Base-by-base conservation (phyloP, 2,113 vertebrate species). In the Alligator sinensis region DNA sequence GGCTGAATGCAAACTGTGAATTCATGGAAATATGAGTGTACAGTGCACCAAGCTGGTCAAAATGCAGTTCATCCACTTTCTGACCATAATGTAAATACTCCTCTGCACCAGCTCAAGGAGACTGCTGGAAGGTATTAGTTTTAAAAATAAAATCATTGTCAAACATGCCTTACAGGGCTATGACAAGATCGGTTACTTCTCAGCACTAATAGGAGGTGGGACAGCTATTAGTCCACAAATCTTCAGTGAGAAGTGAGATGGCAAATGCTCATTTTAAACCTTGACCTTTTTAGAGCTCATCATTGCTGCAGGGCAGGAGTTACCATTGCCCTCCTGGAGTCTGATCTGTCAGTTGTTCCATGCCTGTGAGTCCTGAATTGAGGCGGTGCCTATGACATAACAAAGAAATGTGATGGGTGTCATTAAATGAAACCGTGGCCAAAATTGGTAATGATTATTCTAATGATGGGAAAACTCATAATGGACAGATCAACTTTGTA, bases 151-250 rank as follows among this genome's bases (percentile, higher is more conserved):
- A 87, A 78, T 38, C 0, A 0, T 57, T 80, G 82, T 76, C 70
- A 92, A 58, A 28, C 57, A 25, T 79, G 34, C 72, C 88, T 89
- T 61, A 64, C 60, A 93, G 66, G 47, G 66, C 74, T 93, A 83
- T 89, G 57, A 16, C 62, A 85, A 54, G 15, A 14, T 57, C 85
- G 88, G 54, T 89, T 91, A 60, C 75, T 91, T 15, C 54, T 88
- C 63, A 16, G 25, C 5, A 15, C 18, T 76, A 88, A 47, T 83
- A 90, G 86, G 76, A 89, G 78, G 68, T 86, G 84, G 91, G 90
- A 70, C 82, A 95, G 82, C 90, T 94, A 28, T 96, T 95, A 96
- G 94, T 94, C 87, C 93, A 95, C 2, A 77, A 96, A 95, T 96
- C 93, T 86, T 92, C 80, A 58, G 70, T 66, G 85, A 95, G 81